Percentiles rank a stretch among this genome's conserved stretches.
Conservation (phyloP, 1,140 invertebrate species). For the Ceratina calcarata region DNA sequence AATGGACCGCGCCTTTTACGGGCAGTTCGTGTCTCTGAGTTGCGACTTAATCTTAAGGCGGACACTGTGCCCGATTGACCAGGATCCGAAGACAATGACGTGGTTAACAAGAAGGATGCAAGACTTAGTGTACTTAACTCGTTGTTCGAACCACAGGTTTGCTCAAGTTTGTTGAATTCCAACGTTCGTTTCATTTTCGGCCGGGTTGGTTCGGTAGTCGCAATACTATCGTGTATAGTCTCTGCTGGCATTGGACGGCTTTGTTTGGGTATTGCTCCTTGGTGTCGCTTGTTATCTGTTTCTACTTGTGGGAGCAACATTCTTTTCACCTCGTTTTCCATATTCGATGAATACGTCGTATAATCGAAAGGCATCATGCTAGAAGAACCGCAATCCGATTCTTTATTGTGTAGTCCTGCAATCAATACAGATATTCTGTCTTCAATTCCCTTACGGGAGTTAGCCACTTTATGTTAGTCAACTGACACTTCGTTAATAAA, state of each 20-base stretch:
- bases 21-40: constrained; percentile 40
- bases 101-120: constrained; percentile 82
- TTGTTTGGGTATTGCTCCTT: constrained; percentile 89
- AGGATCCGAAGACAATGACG: constrained; percentile 83
- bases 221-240: constrained; percentile 43
- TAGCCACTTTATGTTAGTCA: no score
- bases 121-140: constrained; percentile 83
- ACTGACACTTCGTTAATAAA: no score
- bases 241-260: constrained; percentile 70
- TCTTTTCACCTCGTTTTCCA: constrained; percentile 81
- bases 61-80: constrained; percentile 56
- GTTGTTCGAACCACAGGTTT: constrained; percentile 84
- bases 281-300: constrained; percentile 79
- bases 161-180: constrained; percentile 79
- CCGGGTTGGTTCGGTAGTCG: constrained; percentile 38
- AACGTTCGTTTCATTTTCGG: constrained; percentile 73
- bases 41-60: constrained; percentile 48
- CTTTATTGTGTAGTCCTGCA: constrained; percentile 77
- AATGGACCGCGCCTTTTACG: constrained; percentile 53
- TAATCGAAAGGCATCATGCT: constrained; percentile 77
- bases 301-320: constrained; percentile 73
- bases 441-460: neutral
- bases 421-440: constrained; percentile 22
- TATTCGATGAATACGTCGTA: constrained; percentile 67
- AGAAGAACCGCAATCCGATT: constrained; percentile 80